Conservation (phyloP, 2,888 invertebrate genomes). For the Priocnemis perturbator region DNA sequence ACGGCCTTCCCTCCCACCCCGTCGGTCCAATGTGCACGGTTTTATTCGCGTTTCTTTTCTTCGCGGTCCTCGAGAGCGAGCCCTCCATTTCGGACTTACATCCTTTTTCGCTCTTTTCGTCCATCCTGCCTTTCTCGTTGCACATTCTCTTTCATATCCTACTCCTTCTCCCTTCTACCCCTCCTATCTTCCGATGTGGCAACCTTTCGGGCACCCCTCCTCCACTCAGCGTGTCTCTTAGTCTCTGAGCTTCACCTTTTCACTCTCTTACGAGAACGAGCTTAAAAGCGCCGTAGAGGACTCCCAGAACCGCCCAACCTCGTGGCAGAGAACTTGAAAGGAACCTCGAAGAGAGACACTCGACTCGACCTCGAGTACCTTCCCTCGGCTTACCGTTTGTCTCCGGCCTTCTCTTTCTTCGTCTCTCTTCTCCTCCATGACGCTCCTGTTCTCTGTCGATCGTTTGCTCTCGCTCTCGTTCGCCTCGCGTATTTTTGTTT, state of each 20-base stretch:
- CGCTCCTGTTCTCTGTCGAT: slow-evolving; percentile 7
- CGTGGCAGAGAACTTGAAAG: slow-evolving; percentile 66
- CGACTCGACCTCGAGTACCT: slow-evolving; percentile 62
- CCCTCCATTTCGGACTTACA: too few species aligned
- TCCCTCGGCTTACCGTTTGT: slow-evolving; percentile 66
- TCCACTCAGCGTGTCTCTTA: slow-evolving; percentile 42
- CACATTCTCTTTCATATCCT: background rate
- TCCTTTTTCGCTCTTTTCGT: background rate
- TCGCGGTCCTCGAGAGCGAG: too few species aligned
- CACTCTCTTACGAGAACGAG: slow-evolving; percentile 52
- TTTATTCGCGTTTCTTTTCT: too few species aligned
- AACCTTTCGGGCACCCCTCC: slow-evolving; percentile 15
- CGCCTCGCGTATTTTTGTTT: slow-evolving; percentile 1
- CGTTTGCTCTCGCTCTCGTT: slow-evolving; percentile 8
- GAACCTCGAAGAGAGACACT: slow-evolving; percentile 68
- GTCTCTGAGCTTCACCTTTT: slow-evolving; percentile 39
- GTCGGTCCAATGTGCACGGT: background rate
- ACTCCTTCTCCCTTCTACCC: background rate
- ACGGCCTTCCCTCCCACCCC: slow-evolving; percentile 40
- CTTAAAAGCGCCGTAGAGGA: slow-evolving; percentile 63
- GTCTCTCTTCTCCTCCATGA: slow-evolving; percentile 17
- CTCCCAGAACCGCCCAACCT: slow-evolving; percentile 45
- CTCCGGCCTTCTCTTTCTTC: slow-evolving; percentile 46
- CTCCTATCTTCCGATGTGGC: slow-evolving; percentile 11
- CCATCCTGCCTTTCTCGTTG: background rate